phyloP scores from a whole-genome alignment of 2,888 invertebrate species.

The Meandrusa payeni region DNA sequence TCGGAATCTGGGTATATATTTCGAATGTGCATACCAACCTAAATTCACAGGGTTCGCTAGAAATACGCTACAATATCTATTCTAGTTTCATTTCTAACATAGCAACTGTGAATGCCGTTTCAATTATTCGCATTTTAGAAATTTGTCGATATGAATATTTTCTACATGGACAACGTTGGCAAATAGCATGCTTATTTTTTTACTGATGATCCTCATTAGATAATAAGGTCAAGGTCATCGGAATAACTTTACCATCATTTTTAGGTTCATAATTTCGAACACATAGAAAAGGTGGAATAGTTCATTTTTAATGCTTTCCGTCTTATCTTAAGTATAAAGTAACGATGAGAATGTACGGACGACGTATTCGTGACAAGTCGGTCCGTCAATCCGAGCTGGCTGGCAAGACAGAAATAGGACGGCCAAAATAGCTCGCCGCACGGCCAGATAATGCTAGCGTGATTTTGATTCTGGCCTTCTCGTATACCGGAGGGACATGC shows the following conservation, averaged over 20 bases:
- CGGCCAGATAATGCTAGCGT: slow-evolving; percentile 74
- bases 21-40: slow-evolving; percentile 23
- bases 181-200: slow-evolving; percentile 23
- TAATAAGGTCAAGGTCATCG: slow-evolving; percentile 76
- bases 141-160: neutral
- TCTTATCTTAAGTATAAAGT: slow-evolving; percentile 49
- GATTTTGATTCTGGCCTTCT: slow-evolving; percentile 70
- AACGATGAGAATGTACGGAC: slow-evolving; percentile 48
- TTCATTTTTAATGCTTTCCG: neutral
- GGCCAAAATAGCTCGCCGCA: slow-evolving; percentile 72
- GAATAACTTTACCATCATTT: slow-evolving; percentile 34
- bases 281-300: neutral
- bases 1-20: slow-evolving; percentile 16
- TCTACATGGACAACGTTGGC: slow-evolving; percentile 6
- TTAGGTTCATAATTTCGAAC: too few relatives aligned
- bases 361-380: slow-evolving; percentile 71
- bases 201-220: slow-evolving; percentile 40
- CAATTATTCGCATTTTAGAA: slow-evolving; percentile 1
- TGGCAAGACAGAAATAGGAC: slow-evolving; percentile 70
- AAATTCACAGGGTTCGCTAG: slow-evolving; percentile 30
- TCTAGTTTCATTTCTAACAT: slow-evolving; percentile 21
- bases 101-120: slow-evolving; percentile 15
- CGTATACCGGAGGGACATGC: slow-evolving; percentile 44
- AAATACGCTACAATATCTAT: slow-evolving; percentile 30
- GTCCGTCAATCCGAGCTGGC: slow-evolving; percentile 79